Percentiles rank a stretch among this genome's conserved stretches.
These are phyloP conservation scores for Alviniconcha strummeri DNA, from an alignment of 2,888 invertebrate species.

Conservation along the genomic window DNA sequence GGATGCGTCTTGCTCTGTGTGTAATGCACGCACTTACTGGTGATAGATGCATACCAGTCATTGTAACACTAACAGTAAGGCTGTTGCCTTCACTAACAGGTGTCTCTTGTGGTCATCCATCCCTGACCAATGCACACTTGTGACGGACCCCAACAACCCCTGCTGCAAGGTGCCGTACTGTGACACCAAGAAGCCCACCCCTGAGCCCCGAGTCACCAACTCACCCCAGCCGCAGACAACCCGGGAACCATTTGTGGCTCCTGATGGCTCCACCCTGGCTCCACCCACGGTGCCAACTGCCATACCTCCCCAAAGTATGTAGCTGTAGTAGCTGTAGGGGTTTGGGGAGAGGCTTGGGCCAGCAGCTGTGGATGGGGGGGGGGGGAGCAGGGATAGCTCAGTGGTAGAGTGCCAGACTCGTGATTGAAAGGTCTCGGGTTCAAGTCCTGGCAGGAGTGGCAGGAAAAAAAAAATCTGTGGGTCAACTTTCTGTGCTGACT, in stretches of 20 bases:
- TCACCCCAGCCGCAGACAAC: slow-evolving; percentile 5
- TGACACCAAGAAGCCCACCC: slow-evolving; percentile 42
- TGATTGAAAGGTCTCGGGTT: no score
- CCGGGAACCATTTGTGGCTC: slow-evolving; percentile 10
- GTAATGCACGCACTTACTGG: no score
- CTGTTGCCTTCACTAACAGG: slow-evolving; percentile 32
- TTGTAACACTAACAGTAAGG: no score
- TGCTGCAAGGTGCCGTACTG: slow-evolving; percentile 60
- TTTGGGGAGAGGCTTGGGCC: no score
- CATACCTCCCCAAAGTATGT: not conserved
- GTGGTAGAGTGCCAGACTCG: no score
- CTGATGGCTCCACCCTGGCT: slow-evolving; percentile 24
- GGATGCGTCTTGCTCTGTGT: no score
- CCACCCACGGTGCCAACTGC: not conserved
- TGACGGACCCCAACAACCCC: slow-evolving; percentile 52
- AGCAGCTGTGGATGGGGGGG: no score
- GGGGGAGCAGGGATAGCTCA: not conserved
- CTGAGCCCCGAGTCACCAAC: slow-evolving; percentile 34
- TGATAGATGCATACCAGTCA: no score
- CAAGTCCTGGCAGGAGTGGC: no score
- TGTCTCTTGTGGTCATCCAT: slow-evolving; percentile 51
- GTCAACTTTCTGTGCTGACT: no score
- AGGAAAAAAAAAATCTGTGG: no score
- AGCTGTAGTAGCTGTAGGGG: not conserved
- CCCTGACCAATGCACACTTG: slow-evolving; percentile 44